Evolutionary conservation across 1,140 invertebrate species (phyloP), one percentile per base, ranked within the genome.

Genomic region (Helicoverpa zea): DNA sequence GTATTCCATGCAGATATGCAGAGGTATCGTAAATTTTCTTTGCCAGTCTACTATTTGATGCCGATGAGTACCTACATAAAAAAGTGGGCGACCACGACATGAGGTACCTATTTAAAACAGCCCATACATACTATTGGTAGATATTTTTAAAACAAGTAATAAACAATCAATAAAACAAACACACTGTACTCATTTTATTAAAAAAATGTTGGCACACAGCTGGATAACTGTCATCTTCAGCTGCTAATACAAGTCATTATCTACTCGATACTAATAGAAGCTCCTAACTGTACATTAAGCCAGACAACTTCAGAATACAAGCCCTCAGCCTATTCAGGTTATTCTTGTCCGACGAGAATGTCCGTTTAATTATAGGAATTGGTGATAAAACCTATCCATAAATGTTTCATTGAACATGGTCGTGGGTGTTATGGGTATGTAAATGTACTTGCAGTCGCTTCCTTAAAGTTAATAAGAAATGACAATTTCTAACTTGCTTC

Each of bases 351-450:
- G 52, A 64, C 63, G 14, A 54, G 49, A 11, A 68, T 18, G 49
- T 23, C 23, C 13, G 49, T 72, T 54, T 72, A 72, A 52, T 72
- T 72, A 54, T 72, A 72, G 49, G 23, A 72, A 54, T 72, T 72
- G 23, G 68, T 23, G 18, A 72, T 72, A 30, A 72, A 72, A 54
- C 18, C 11, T 18, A 54, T 23, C 18, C 23, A 13, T 52, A 54
- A 43, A 64, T 64, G 63, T 29, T 16, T 64, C 58, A 29, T 43
- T 49, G 30, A 72, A 72, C 49, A 23, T 49, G 68, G 52, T 72
- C 12, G n/a, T 66, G 63, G 35, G 63, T 16, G 63, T 47, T 47
- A 47, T 35, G 63, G 35, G 13, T 16, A 18, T 47, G 30, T 58
- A 14, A 7, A 18, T 11, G 43, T 47, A 43, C 35, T n/a, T 43